These are phyloP conservation scores for Notiomystis cincta DNA, from an alignment of 2,113 vertebrate genomes.

Conservation along the genomic window DNA sequence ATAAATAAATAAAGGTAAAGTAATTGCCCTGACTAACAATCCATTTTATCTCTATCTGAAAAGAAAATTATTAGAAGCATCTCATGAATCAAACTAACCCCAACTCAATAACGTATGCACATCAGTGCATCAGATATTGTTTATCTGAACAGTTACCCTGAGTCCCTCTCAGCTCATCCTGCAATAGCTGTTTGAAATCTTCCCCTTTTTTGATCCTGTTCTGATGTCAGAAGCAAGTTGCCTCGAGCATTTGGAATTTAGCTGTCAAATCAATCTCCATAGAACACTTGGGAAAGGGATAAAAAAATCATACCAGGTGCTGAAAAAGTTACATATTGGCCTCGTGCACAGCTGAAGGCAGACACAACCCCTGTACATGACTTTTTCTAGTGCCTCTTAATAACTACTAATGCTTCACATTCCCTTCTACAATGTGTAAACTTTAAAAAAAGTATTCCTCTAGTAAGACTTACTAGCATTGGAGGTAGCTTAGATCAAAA, in stretches of 20 bases:
- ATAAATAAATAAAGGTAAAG: not conserved
- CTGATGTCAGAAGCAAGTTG: not conserved
- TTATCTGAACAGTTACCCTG: not conserved
- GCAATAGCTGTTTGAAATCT: not conserved
- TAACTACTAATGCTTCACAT: not conserved
- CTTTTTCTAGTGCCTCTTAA: not conserved
- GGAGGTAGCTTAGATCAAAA: not conserved
- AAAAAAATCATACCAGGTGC: not conserved
- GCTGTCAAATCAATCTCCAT: not conserved
- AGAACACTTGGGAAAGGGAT: not conserved
- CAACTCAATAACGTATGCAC: not conserved
- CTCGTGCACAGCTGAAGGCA: not conserved
- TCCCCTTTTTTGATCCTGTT: not conserved
- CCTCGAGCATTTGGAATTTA: conserved; percentile 30
- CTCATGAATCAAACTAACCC: conserved; percentile 38
- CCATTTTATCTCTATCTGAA: conserved; percentile 39
- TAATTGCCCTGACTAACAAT: conserved; percentile 50
- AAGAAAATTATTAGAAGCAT: conserved; percentile 47
- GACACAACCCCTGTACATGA: not conserved
- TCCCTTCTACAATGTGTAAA: not conserved
- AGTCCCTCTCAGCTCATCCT: not conserved
- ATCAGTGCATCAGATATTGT: not conserved
- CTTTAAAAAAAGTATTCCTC: not conserved
- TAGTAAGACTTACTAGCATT: not conserved
- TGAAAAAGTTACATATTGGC: not conserved